These are phyloP conservation scores for Malurus leucopterus DNA, from an alignment of 2,797 vertebrate species.

Conservation along the genomic window DNA sequence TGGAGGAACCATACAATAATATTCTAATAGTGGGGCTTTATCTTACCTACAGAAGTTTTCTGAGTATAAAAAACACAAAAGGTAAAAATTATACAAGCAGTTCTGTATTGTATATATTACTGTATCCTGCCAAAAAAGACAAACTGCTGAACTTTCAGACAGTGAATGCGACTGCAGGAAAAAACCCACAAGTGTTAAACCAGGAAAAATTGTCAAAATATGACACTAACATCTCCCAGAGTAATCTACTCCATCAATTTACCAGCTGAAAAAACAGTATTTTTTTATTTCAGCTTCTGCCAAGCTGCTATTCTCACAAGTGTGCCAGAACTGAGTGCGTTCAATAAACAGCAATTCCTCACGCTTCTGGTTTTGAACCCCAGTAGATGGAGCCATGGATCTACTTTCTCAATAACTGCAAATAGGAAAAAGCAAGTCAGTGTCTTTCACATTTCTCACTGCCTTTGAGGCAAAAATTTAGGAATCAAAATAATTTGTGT, in stretches of 20 bases:
- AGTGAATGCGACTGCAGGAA: not conserved
- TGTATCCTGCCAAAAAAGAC: not conserved
- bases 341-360: not conserved
- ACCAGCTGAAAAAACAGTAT: not conserved
- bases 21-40: not conserved
- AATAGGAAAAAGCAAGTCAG: not conserved
- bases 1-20: not conserved
- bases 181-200: fast-evolving
- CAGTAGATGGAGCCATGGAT: conserved; percentile 50
- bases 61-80: not conserved
- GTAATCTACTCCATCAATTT: not conserved
- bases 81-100: not conserved
- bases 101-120: not conserved
- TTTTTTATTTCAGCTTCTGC: not conserved
- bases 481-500: not conserved
- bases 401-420: not conserved
- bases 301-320: not conserved
- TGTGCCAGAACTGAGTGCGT: fast-evolving
- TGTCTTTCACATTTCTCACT: not conserved
- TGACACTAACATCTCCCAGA: not conserved
- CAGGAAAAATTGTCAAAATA: not conserved
- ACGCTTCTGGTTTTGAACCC: not conserved
- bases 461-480: not conserved
- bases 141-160: not conserved
- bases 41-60: not conserved